Conservation (phyloP, 2,888 invertebrate genomes). For the Yponomeuta sedellus region DNA sequence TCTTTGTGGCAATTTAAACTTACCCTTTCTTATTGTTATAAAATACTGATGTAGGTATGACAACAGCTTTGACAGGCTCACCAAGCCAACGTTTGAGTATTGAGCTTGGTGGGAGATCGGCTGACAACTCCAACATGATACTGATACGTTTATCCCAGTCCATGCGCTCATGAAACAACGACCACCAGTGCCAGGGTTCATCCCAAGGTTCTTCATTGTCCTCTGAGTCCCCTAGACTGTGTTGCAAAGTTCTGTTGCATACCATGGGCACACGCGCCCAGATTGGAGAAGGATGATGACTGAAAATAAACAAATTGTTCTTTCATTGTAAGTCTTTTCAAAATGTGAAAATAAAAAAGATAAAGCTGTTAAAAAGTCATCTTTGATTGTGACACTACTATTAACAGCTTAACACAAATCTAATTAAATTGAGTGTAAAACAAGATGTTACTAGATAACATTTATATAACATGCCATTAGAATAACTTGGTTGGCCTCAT, state of each 20-base stretch:
- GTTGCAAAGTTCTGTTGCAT: slow-evolving; percentile 40
- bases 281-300: slow-evolving; percentile 68
- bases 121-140: slow-evolving; percentile 86
- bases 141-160: slow-evolving; percentile 78
- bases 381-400: too few species aligned
- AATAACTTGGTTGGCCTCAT: too few species aligned
- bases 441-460: too few species aligned
- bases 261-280: slow-evolving; percentile 84
- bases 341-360: not conserved
- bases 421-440: too few species aligned
- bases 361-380: too few species aligned
- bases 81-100: slow-evolving; percentile 92
- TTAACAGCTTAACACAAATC: too few species aligned
- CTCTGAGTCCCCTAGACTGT: slow-evolving; percentile 43
- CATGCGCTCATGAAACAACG: slow-evolving; percentile 78
- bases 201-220: slow-evolving; percentile 66
- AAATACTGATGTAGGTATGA: slow-evolving; percentile 89
- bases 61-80: slow-evolving; percentile 92
- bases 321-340: not conserved
- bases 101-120: slow-evolving; percentile 84
- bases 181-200: slow-evolving; percentile 90
- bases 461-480: too few species aligned
- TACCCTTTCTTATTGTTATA: slow-evolving; percentile 94
- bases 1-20: slow-evolving; percentile 39
- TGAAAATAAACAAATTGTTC: slow-evolving; percentile 32